phyloP scores from a whole-genome alignment of 2,113 vertebrate species.

The Nycticebus coucang region DNA sequence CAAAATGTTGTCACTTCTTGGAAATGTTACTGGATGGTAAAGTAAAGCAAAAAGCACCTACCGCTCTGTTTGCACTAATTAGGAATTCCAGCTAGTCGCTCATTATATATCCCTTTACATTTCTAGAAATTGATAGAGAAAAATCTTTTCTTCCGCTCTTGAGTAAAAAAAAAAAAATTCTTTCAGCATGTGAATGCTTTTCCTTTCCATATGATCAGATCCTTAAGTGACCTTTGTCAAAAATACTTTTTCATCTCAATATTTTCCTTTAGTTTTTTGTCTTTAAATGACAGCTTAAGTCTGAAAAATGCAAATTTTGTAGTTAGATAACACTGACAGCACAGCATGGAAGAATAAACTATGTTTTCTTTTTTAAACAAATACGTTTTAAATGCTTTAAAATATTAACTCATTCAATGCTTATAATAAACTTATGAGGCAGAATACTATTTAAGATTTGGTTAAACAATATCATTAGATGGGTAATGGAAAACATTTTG shows the following conservation, averaged over 20 bases:
- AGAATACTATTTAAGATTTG: background rate
- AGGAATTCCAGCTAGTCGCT: conserved; percentile 61
- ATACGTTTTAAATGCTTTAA: conserved; percentile 20
- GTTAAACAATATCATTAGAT: background rate
- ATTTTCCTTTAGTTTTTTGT: conserved; percentile 45
- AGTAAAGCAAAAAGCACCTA: background rate
- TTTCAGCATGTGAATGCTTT: background rate
- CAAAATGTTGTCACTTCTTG: conserved; percentile 73
- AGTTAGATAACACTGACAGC: background rate
- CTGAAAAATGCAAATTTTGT: conserved; percentile 23
- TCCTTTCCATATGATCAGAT: conserved; percentile 12
- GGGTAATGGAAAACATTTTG: background rate
- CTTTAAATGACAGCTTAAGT: background rate
- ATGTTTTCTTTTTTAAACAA: conserved; percentile 27
- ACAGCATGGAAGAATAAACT: background rate
- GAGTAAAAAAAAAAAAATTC: background rate
- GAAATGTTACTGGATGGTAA: conserved; percentile 70
- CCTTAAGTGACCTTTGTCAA: conserved; percentile 52
- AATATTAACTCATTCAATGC: conserved; percentile 6
- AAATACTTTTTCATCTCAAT: conserved; percentile 32
- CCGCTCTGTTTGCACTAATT: conserved; percentile 1
- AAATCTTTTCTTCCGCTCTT: background rate
- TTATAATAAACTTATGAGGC: background rate
- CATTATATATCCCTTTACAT: conserved; percentile 35
- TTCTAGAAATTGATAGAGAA: conserved; percentile 54